A percentile compares a stretch with the other conserved stretches of the same genome.
phyloP scores from a whole-genome alignment of 64 coral and sea anemone genomes.

The Orbicella faveolata region DNA sequence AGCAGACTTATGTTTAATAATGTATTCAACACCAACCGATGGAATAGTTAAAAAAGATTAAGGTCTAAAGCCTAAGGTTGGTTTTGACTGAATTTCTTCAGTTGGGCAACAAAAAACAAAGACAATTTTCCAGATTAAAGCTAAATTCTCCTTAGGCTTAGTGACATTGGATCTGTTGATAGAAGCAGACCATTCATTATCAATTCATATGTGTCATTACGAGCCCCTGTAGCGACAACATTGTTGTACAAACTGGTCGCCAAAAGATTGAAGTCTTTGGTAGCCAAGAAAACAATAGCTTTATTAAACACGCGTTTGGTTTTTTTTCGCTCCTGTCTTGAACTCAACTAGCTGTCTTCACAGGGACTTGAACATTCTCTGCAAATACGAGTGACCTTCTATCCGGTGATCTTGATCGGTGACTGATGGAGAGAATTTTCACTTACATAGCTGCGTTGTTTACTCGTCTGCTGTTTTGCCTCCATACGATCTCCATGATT shows the following conservation, averaged over 20 bases:
- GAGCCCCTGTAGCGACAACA: constrained; percentile 8
- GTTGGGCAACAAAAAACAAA: too few relatives aligned
- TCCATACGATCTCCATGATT: constrained; percentile 84
- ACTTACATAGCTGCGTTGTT: constrained; percentile 92
- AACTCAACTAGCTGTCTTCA: too few relatives aligned
- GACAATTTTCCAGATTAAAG: background rate
- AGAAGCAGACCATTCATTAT: background rate
- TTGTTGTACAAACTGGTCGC: background rate
- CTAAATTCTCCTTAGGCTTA: background rate
- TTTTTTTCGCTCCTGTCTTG: too few relatives aligned
- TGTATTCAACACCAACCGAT: too few relatives aligned
- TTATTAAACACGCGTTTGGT: background rate
- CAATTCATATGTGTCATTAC: constrained; percentile 15
- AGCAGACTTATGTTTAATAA: too few relatives aligned
- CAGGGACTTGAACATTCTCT: background rate
- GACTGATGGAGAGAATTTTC: constrained; percentile 88
- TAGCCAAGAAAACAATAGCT: constrained; percentile 26
- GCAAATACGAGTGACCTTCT: background rate
- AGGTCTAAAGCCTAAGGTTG: too few relatives aligned
- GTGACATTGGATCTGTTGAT: constrained; percentile 11
- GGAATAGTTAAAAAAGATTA: too few relatives aligned
- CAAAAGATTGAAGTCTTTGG: background rate
- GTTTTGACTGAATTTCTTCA: too few relatives aligned
- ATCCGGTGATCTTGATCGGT: background rate
- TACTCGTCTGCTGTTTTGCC: constrained; percentile 74